phyloP scores from a whole-genome alignment of 2,113 vertebrate species.

The Pelodiscus sinensis region DNA sequence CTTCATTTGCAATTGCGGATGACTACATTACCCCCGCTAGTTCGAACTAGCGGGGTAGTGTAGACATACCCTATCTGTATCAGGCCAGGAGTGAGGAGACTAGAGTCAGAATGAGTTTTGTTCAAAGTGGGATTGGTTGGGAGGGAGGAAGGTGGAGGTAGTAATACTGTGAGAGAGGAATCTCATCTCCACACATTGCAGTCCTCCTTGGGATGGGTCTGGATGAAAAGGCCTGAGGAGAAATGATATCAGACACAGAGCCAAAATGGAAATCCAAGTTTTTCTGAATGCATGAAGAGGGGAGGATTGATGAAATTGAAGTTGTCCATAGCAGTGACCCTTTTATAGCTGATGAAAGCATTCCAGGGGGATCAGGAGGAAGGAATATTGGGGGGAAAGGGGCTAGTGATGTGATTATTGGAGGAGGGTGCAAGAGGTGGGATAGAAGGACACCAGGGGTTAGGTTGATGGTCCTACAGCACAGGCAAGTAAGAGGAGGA shows the following conservation, averaged over 20 bases:
- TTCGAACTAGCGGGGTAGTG: too few relatives aligned
- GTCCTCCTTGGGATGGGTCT: neutral
- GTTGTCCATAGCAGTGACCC: neutral
- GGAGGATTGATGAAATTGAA: neutral
- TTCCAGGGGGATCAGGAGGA: neutral
- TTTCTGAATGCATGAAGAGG: neutral
- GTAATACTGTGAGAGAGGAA: neutral
- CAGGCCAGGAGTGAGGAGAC: neutral
- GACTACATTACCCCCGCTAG: too few relatives aligned
- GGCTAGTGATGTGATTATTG: too few relatives aligned
- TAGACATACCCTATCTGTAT: too few relatives aligned
- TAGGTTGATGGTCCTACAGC: neutral
- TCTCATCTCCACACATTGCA: neutral
- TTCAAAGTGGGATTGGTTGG: neutral
- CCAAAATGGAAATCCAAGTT: neutral
- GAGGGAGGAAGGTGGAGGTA: neutral
- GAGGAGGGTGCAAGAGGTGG: neutral
- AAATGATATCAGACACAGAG: neutral
- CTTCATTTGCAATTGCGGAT: too few relatives aligned
- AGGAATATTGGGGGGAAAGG: neutral
- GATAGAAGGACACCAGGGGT: neutral
- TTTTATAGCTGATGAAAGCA: neutral
- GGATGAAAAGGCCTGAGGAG: accelerated
- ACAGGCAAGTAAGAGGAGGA: neutral
- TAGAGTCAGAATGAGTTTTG: neutral